Conservation (phyloP, 2,888 invertebrate genomes). For the Hyalella azteca region DNA sequence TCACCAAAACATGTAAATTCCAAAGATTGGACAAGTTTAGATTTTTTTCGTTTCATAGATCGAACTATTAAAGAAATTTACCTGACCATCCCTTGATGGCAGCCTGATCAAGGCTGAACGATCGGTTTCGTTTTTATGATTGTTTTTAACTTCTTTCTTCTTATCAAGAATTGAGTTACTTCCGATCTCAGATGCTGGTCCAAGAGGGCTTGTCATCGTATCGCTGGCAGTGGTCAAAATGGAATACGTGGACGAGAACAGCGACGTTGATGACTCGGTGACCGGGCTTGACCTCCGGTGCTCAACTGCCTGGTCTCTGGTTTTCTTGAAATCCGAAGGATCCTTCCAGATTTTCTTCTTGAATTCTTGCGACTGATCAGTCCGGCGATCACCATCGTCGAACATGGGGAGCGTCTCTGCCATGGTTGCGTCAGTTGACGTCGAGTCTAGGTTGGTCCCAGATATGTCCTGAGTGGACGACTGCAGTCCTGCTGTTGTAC, state of each 20-base stretch:
- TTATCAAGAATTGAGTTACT: neutral
- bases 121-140: neutral
- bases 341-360: neutral
- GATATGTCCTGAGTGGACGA: neutral
- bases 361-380: neutral
- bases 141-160: neutral
- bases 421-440: neutral
- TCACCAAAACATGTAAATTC: too few species aligned
- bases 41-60: too few species aligned
- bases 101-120: slow-evolving; percentile 3
- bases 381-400: neutral
- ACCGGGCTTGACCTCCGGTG: neutral
- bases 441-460: neutral
- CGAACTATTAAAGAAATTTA: neutral
- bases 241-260: neutral
- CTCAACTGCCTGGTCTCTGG: neutral
- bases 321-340: neutral
- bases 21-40: too few species aligned
- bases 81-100: slow-evolving; percentile 31
- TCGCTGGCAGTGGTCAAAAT: neutral
- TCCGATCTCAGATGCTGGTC: neutral
- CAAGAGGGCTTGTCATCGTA: neutral
- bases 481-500: neutral
- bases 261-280: neutral
- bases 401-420: neutral